Percentiles rank a stretch among this genome's conserved stretches.
phyloP scores from a whole-genome alignment of 2,797 vertebrate species.

The Rhodeus uyekii region DNA sequence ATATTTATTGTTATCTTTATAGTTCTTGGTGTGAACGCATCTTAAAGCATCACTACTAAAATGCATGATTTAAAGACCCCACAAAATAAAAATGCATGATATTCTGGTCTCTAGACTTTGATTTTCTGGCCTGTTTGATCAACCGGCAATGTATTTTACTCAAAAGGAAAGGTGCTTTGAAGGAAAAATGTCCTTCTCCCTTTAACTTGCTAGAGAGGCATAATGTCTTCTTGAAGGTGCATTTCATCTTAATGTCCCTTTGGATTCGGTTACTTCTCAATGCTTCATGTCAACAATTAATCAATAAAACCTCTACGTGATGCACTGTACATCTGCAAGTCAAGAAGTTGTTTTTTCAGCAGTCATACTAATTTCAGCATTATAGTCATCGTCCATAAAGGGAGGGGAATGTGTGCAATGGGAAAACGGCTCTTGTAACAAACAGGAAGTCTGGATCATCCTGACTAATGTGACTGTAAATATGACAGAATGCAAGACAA shows the following conservation, averaged over 20 bases:
- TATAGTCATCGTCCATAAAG: background rate
- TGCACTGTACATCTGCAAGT: background rate
- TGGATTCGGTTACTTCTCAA: background rate
- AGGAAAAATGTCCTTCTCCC: background rate
- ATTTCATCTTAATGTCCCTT: background rate
- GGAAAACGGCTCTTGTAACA: background rate
- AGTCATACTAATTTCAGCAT: background rate
- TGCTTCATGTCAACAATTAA: background rate
- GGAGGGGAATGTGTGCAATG: background rate
- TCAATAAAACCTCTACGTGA: background rate
- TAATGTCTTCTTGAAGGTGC: too few relatives aligned
- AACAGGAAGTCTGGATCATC: conserved; percentile 14
- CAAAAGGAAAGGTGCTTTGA: background rate
- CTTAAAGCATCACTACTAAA: background rate
- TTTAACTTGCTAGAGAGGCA: too few relatives aligned
- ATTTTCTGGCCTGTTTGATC: background rate
- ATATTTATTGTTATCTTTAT: too few relatives aligned
- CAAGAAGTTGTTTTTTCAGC: background rate
- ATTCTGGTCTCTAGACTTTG: background rate
- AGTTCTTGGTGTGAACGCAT: too few relatives aligned
- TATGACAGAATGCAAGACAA: background rate
- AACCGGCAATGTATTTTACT: background rate
- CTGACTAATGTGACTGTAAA: conserved; percentile 18
- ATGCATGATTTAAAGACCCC: background rate
- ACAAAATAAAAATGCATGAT: background rate